These are phyloP conservation scores for Gymnosoma rotundatum DNA, from an alignment of 2,888 invertebrate species.

Conservation along the genomic window DNA sequence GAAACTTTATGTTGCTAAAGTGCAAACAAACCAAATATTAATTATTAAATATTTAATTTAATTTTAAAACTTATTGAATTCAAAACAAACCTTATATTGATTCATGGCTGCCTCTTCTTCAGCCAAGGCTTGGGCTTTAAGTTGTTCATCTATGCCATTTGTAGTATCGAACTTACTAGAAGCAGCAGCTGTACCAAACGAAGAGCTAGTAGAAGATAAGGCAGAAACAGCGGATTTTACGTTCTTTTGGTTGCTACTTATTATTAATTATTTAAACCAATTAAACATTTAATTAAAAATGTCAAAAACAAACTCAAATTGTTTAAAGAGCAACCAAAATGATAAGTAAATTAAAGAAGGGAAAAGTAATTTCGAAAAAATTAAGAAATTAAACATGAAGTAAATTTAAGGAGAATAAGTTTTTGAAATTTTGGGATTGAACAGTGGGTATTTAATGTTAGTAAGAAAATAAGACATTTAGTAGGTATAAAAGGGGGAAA, in stretches of 20 bases:
- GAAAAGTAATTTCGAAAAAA: background rate
- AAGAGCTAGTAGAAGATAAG: conserved; percentile 92
- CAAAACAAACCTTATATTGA: conserved; percentile 91
- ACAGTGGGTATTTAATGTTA: conserved; percentile 14
- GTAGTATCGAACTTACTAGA: conserved; percentile 88
- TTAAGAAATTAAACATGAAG: background rate
- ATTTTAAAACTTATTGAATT: conserved; percentile 1
- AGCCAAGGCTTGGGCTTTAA: conserved; percentile 93
- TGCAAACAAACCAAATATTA: conserved; percentile 52
- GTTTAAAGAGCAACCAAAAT: conserved; percentile 59
- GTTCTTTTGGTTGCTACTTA: conserved; percentile 91
- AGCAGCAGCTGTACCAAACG: conserved; percentile 92
- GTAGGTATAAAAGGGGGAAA: conserved; percentile 31
- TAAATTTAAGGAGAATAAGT: too few relatives aligned
- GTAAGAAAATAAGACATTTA: conserved; percentile 40
- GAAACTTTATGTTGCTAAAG: conserved; percentile 88
- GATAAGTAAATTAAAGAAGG: conserved; percentile 15
- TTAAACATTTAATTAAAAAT: conserved; percentile 40
- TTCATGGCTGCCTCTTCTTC: conserved; percentile 98
- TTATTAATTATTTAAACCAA: conserved; percentile 66
- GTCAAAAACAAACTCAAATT: background rate
- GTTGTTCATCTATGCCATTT: conserved; percentile 92
- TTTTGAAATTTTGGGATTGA: too few relatives aligned
- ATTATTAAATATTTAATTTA: background rate
- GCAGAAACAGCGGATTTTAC: conserved; percentile 94